These are phyloP conservation scores for Hylia prasina DNA, from an alignment of 2,113 vertebrate genomes.

Conservation along the genomic window DNA sequence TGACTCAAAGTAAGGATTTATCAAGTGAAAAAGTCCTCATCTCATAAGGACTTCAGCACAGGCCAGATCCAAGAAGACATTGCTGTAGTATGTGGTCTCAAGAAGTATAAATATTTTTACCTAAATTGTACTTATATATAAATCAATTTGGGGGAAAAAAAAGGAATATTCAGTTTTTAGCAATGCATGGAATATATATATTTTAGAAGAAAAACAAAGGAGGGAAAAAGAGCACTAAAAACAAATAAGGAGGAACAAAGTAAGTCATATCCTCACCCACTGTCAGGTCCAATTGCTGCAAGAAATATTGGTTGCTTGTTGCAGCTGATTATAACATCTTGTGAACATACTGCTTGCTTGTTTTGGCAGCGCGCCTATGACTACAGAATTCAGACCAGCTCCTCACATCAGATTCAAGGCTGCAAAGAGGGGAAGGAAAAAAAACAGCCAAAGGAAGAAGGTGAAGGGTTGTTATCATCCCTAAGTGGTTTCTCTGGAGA, in stretches of 20 bases:
- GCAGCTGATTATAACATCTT: background rate
- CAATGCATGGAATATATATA: background rate
- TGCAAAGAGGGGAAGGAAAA: fast-evolving
- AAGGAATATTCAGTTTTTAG: background rate
- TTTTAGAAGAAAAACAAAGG: background rate
- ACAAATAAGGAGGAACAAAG: background rate
- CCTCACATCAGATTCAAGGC: background rate
- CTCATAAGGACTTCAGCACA: background rate
- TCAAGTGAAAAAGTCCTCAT: background rate
- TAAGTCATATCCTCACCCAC: background rate
- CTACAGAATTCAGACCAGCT: background rate
- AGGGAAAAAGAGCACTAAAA: background rate
- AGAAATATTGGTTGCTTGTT: background rate
- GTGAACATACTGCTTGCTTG: background rate
- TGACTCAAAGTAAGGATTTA: background rate
- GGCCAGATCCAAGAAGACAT: background rate
- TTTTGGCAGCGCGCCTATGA: background rate
- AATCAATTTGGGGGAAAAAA: background rate
- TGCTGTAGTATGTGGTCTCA: background rate
- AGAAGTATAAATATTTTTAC: background rate
- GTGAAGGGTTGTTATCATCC: background rate
- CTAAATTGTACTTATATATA: background rate
- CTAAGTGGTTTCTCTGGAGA: background rate
- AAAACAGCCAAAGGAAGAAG: background rate
- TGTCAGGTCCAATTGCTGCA: background rate